Evolutionary conservation across 2,113 vertebrate genomes (phyloP).

Genomic region (Sarotherodon lohbergeri): DNA sequence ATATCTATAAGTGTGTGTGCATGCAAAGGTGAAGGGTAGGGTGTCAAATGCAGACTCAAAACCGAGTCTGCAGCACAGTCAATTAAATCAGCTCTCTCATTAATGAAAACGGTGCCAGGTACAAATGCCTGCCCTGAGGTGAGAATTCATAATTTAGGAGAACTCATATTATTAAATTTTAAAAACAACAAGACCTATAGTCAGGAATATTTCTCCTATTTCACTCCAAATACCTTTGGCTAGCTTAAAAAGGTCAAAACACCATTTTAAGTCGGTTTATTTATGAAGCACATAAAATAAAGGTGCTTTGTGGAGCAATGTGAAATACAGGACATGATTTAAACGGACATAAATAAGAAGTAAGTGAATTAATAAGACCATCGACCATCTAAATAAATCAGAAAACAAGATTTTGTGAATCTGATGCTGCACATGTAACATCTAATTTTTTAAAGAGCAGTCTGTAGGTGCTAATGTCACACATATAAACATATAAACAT

Average conservation of each 20-base stretch:
- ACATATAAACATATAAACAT: background rate
- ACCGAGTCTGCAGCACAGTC: slow-evolving; percentile 24
- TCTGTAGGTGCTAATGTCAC: background rate
- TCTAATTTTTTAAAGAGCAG: background rate
- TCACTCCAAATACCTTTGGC: background rate
- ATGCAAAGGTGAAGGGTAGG: background rate
- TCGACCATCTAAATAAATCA: background rate
- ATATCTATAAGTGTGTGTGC: background rate
- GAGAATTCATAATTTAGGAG: slow-evolving; percentile 63
- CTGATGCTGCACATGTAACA: background rate
- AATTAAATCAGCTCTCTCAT: slow-evolving; percentile 61
- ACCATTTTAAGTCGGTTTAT: background rate
- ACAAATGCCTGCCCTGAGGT: slow-evolving; percentile 58
- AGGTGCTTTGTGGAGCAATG: background rate
- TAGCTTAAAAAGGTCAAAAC: slow-evolving; percentile 5
- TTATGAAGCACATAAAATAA: background rate
- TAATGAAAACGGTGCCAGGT: slow-evolving; percentile 63
- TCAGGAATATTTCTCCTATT: background rate
- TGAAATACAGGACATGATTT: background rate
- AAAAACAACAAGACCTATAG: slow-evolving; percentile 30
- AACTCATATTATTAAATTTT: slow-evolving; percentile 52
- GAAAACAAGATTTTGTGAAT: background rate
- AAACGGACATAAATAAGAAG: background rate
- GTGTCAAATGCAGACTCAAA: slow-evolving; percentile 13
- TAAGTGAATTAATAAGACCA: background rate